Base-by-base conservation (phyloP, 2,797 vertebrate species). In the Botia kubotai region DNA sequence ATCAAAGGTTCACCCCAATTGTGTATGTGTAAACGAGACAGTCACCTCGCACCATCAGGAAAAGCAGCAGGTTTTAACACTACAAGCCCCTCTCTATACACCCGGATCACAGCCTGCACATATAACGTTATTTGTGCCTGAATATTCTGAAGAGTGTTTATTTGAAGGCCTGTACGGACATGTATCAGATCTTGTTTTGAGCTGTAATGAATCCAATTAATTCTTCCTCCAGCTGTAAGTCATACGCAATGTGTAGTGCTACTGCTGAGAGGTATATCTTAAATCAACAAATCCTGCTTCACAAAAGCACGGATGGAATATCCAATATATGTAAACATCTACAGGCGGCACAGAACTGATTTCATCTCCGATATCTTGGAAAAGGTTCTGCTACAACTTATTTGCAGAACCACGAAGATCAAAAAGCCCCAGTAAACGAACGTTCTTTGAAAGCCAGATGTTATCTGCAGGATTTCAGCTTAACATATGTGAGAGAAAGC, bases 331-430 rank as follows among this genome's bases (percentile, higher is more conserved):
- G 53, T 62, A 83, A 71, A 63, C 60, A n/a, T 4, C 6, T 13
- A n/a, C 81, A 77, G 39, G 53, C 75, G 33, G 43, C 11, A 3
- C 65, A 80, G 55, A 62, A 17, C 29, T 67, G 80, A 75, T 86
- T 84, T 62, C 82, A 77, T 86, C 82, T 82, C 12, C 23, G 72
- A 55, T 70, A 80, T 77, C 39, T 6, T 19, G 4, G 65, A 68
- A 82, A 66, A 75, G 58, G 29, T 60, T 46, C 57, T 70, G 73
- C 43, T 50, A 63, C 52, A 72, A 72, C 46, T 46, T n/a, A 63
- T 53, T 63, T 63, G 14, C 0, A 63, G 58, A 71, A 23, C n/a
- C 17, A 7, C 7, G 14, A 33, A 70, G 53, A 80, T 79, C 55
- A 73, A 75, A 82, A 74, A 75, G 69, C 43, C 52, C 76, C 66